These are phyloP conservation scores for Turritopsis rubra DNA, from an alignment of 30 jellyfish, hydroid and myxozoan genomes.

Conservation along the genomic window DNA sequence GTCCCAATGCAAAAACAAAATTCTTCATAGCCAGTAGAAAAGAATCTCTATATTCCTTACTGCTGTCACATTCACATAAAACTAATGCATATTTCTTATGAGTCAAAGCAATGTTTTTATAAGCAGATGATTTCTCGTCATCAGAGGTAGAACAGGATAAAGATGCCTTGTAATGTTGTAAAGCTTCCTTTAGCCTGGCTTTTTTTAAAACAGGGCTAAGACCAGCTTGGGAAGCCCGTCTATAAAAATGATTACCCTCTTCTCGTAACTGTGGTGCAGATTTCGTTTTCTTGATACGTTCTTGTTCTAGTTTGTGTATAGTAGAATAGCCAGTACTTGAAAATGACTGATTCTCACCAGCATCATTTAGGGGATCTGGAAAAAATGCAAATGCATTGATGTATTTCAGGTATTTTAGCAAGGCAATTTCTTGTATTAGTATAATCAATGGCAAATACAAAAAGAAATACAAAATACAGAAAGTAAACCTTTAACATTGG, in stretches of 20 bases:
- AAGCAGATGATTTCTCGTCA: background rate
- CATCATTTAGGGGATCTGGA: background rate
- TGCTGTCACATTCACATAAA: background rate
- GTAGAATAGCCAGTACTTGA: background rate
- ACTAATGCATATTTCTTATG: background rate
- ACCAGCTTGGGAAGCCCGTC: background rate
- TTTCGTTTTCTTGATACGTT: background rate
- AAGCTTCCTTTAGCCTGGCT: background rate
- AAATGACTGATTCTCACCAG: background rate
- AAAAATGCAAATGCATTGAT: background rate
- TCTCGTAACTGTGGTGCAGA: conserved; percentile 11
- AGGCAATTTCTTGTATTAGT: too few species aligned
- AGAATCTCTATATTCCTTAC: background rate
- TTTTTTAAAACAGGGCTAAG: background rate
- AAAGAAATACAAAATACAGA: too few species aligned
- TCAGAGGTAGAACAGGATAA: background rate
- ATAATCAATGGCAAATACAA: too few species aligned
- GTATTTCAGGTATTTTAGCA: too few species aligned
- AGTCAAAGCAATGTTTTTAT: conserved; percentile 12
- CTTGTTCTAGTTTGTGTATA: background rate
- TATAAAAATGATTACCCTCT: background rate
- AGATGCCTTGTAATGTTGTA: background rate
- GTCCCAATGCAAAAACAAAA: background rate
- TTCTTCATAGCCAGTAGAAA: background rate
- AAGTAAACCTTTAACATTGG: background rate